phyloP scores from a whole-genome alignment of 2,888 invertebrate genomes.

The Hartigia nigra region DNA sequence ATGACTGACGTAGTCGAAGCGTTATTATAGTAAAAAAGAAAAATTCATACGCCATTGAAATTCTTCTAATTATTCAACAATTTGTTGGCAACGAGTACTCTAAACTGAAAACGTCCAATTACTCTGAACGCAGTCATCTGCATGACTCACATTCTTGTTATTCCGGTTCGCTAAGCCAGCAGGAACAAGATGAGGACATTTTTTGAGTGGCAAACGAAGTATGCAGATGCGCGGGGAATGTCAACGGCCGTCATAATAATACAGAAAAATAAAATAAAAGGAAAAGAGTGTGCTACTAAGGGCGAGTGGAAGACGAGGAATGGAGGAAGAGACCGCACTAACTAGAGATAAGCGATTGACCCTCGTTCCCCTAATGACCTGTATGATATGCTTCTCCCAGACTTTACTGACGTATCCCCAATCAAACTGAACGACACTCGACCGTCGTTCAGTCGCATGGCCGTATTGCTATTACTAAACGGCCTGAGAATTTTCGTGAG shows the following conservation, averaged over 20 bases:
- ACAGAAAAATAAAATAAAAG: background rate
- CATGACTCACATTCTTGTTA: background rate
- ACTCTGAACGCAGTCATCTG: background rate
- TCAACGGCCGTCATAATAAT: background rate
- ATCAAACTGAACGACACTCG: conserved; percentile 39
- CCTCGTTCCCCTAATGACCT: conserved; percentile 59
- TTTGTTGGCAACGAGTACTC: background rate
- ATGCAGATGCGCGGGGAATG: background rate
- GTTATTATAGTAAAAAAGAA: background rate
- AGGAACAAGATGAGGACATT: background rate
- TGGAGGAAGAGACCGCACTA: conserved; percentile 24
- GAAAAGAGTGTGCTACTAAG: background rate
- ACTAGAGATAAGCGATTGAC: conserved; percentile 53
- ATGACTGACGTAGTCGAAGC: background rate
- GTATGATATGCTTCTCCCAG: conserved; percentile 51
- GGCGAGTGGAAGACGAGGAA: conserved; percentile 4
- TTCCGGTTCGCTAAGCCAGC: background rate
- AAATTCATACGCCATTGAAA: background rate
- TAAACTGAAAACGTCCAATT: background rate
- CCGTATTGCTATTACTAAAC: background rate
- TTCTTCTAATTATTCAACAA: background rate
- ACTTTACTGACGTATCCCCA: conserved; percentile 43
- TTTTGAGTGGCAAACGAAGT: background rate
- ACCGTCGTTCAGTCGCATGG: background rate
- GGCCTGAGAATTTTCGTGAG: background rate